Conservation (phyloP, 2,888 invertebrate species). For the Trachelus stipa region DNA sequence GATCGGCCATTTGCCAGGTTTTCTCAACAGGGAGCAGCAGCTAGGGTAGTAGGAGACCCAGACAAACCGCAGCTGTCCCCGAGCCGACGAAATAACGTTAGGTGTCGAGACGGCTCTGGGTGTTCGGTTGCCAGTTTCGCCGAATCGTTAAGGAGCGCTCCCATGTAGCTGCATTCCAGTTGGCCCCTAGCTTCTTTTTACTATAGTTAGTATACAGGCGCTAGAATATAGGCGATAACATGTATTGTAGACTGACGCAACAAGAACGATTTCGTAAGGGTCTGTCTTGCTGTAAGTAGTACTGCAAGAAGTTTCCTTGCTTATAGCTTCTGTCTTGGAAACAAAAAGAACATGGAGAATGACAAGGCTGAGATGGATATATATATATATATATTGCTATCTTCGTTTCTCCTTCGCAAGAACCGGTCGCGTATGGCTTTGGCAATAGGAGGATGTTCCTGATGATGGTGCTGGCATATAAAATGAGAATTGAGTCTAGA, state of each 20-base stretch:
- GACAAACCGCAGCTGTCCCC: slow-evolving; percentile 48
- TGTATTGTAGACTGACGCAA: not conserved
- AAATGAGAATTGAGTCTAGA: not conserved
- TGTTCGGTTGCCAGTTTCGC: not conserved
- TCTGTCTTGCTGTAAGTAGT: not conserved
- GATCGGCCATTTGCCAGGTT: slow-evolving; percentile 26
- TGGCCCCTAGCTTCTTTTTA: not conserved
- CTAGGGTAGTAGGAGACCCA: slow-evolving; percentile 20
- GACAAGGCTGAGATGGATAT: not conserved
- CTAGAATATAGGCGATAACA: not conserved
- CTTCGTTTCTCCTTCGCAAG: not conserved
- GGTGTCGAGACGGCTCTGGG: not conserved
- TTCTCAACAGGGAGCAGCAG: not conserved
- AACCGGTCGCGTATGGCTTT: not conserved
- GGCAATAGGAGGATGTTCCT: not conserved
- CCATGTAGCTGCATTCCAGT: not conserved
- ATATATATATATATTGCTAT: not conserved
- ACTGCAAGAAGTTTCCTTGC: not conserved
- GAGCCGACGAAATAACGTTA: slow-evolving; percentile 35
- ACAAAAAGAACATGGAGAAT: not conserved
- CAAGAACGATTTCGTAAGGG: not conserved
- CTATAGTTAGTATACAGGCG: not conserved
- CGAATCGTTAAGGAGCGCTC: not conserved
- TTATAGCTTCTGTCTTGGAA: not conserved
- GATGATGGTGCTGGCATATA: not conserved